A percentile compares a stretch with the other conserved stretches of the same genome.
phyloP scores from a whole-genome alignment of 2,888 invertebrate species.

The Choreutis nemorana region DNA sequence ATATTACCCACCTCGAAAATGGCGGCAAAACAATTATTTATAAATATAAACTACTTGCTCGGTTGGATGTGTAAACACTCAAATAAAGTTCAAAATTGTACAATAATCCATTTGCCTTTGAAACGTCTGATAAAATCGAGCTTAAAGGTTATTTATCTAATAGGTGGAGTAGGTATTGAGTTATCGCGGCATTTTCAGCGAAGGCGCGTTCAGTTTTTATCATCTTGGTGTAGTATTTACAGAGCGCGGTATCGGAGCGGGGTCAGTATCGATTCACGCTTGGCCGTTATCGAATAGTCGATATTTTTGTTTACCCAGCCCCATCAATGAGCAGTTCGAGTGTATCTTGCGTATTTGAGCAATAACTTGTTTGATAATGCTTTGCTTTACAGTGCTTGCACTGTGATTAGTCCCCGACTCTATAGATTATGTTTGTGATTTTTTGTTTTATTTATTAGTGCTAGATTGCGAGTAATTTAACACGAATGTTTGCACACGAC shows the following conservation, averaged over 20 bases:
- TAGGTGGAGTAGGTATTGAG: too few species aligned
- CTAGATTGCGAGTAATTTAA: constrained; percentile 21
- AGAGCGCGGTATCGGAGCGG: constrained; percentile 29
- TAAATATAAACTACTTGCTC: too few species aligned
- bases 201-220: constrained; percentile 35
- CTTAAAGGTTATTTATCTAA: too few species aligned
- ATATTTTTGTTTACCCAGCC: constrained; percentile 52
- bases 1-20: too few species aligned
- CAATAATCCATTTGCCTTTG: too few species aligned
- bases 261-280: constrained; percentile 49
- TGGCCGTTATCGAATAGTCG: constrained; percentile 50
- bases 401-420: constrained; percentile 43
- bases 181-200: constrained; percentile 12
- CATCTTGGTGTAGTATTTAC: constrained; percentile 33
- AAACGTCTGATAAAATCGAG: too few species aligned
- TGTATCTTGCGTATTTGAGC: constrained; percentile 58
- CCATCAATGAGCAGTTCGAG: constrained; percentile 51
- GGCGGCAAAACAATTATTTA: too few species aligned
- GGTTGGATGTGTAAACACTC: too few species aligned
- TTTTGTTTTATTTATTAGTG: constrained; percentile 35
- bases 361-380: constrained; percentile 58
- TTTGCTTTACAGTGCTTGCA: constrained; percentile 44
- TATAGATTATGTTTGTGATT: constrained; percentile 35
- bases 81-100: too few species aligned
- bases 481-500: constrained; percentile 15